Evolutionary conservation across 2,888 invertebrate genomes (phyloP).

Genomic region (Muschampia plurimacula): DNA sequence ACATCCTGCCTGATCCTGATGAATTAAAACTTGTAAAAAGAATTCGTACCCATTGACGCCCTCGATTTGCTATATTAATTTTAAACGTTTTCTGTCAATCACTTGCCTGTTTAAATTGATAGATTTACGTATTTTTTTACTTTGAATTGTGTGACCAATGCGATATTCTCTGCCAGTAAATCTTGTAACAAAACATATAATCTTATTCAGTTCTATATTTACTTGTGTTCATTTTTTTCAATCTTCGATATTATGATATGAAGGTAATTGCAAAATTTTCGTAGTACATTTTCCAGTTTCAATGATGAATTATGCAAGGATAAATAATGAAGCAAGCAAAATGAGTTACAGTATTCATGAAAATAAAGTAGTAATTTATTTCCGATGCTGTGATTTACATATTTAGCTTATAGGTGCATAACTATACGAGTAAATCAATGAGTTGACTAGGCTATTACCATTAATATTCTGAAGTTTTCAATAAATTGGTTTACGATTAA

Average conservation of each 20-base stretch:
- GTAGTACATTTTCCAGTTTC: not conserved
- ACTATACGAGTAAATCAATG: too few species aligned
- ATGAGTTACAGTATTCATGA: not conserved
- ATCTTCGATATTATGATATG: not conserved
- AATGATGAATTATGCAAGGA: not conserved
- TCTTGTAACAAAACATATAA: not conserved
- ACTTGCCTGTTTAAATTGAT: not conserved
- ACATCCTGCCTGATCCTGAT: constrained; percentile 58
- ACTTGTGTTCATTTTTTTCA: not conserved
- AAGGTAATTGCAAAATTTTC: constrained; percentile 1
- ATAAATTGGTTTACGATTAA: too few species aligned
- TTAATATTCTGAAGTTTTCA: too few species aligned
- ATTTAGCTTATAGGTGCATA: too few species aligned
- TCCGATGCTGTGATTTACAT: not conserved
- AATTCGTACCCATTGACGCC: constrained; percentile 43
- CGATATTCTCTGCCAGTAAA: not conserved
- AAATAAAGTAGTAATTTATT: not conserved
- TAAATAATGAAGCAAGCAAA: not conserved
- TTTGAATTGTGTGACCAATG: not conserved
- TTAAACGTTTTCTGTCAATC: not conserved
- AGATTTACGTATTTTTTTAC: not conserved
- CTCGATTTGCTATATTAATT: not conserved
- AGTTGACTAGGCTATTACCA: too few species aligned
- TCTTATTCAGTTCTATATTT: not conserved
- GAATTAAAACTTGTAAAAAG: constrained; percentile 54